Conservation (phyloP, 2,797 vertebrate species). For the Thaleichthys pacificus region DNA sequence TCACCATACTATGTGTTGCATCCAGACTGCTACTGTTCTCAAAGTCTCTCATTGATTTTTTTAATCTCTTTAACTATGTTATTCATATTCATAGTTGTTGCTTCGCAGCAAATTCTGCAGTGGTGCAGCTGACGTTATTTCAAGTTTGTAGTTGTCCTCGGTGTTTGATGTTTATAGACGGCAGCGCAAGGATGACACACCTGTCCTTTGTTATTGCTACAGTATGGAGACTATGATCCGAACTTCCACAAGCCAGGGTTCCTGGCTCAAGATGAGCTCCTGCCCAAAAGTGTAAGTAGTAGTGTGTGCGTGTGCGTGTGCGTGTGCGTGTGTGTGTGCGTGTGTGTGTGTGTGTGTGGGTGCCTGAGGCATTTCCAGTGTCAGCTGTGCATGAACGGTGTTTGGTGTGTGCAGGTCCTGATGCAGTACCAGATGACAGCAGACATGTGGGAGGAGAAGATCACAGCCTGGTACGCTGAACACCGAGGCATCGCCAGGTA, state of each 20-base stretch:
- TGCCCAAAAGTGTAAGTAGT: slow-evolving; percentile 89
- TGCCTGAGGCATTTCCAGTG: not conserved
- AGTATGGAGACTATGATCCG: slow-evolving; percentile 92
- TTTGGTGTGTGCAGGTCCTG: slow-evolving; percentile 69
- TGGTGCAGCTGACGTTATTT: not conserved
- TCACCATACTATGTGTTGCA: not conserved
- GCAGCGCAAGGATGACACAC: not conserved
- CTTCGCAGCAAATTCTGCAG: too few species aligned
- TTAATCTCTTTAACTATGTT: not conserved
- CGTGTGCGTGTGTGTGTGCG: not conserved
- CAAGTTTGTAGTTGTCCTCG: not conserved
- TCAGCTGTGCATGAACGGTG: slow-evolving; percentile 34
- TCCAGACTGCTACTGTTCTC: not conserved
- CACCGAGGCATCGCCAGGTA: slow-evolving; percentile 94
- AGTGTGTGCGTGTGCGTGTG: not conserved
- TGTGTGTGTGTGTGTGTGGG: not conserved
- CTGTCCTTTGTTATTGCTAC: slow-evolving; percentile 19
- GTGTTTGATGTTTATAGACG: too few species aligned
- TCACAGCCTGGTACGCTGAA: slow-evolving; percentile 92
- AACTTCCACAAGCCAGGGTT: slow-evolving; percentile 91
- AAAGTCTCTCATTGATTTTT: slow-evolving; percentile 4
- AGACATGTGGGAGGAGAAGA: slow-evolving; percentile 97
- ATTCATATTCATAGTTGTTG: not conserved
- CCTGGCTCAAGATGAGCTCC: slow-evolving; percentile 86
- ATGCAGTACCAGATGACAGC: slow-evolving; percentile 94